Percentiles rank a stretch among this genome's conserved stretches.
Conservation (phyloP, 2,113 vertebrate genomes). For the Cavia aperea region DNA sequence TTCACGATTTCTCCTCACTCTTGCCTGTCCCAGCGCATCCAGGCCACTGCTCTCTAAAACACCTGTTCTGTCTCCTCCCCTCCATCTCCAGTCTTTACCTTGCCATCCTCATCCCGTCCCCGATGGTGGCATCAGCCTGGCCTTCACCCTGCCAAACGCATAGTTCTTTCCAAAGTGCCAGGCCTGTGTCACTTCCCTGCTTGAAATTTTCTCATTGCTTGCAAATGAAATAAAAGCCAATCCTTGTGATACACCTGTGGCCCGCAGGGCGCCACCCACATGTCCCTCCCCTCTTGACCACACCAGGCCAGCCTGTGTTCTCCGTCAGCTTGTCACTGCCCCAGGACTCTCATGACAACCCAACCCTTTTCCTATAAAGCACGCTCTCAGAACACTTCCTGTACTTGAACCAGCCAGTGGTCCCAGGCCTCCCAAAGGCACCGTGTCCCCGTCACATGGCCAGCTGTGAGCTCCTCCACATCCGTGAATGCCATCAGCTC, state of each 20-base stretch:
- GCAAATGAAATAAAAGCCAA: background rate
- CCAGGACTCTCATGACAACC: background rate
- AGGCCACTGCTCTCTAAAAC: background rate
- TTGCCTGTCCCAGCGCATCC: too few relatives aligned
- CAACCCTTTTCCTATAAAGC: background rate
- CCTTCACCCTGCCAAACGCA: background rate
- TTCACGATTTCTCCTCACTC: fast-evolving
- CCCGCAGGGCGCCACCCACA: background rate
- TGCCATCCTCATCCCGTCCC: background rate
- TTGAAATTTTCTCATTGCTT: background rate
- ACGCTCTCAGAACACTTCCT: background rate
- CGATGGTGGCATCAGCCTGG: fast-evolving
- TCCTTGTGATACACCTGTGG: background rate
- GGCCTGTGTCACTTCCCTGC: background rate
- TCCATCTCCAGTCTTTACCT: background rate
- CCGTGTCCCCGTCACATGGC: background rate
- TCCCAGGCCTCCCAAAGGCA: background rate
- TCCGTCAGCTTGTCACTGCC: background rate
- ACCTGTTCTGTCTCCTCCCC: fast-evolving
- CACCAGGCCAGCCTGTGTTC: fast-evolving
- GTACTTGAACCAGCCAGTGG: background rate
- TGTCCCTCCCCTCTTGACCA: background rate
- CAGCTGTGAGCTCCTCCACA: background rate
- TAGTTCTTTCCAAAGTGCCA: background rate
- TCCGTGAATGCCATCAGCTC: fast-evolving